Conservation (phyloP, 2,113 vertebrate species). For the Eleginops maclovinus region DNA sequence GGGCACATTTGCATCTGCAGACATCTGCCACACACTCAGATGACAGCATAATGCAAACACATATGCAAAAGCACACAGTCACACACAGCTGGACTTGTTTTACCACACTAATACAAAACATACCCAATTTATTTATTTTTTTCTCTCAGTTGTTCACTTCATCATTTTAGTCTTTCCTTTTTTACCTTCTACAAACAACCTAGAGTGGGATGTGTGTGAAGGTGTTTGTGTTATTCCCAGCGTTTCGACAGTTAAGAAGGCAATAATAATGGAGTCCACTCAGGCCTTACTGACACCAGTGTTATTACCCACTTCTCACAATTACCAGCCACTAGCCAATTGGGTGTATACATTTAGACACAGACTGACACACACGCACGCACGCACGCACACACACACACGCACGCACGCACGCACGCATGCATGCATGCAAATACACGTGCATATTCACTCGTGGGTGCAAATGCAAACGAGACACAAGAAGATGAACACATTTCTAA, state of each 20-base stretch:
- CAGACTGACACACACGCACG: constrained; percentile 17
- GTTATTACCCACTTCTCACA: constrained; percentile 70
- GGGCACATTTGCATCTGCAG: constrained; percentile 55
- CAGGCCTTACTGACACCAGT: constrained; percentile 64
- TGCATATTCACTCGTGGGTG: constrained; percentile 24
- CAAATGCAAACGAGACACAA: constrained; percentile 37
- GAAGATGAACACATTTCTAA: constrained; percentile 45
- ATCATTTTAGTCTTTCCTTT: constrained; percentile 20
- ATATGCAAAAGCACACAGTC: constrained; percentile 6
- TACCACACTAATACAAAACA: constrained; percentile 2
- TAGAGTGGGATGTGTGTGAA: neutral
- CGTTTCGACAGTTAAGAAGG: constrained; percentile 50
- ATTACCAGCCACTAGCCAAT: constrained; percentile 59
- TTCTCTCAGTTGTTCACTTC: constrained; percentile 25
- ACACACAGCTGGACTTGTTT: neutral
- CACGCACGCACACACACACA: constrained; percentile 6
- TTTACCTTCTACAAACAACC: neutral
- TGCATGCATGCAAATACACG: no score
- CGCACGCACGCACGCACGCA: constrained; percentile 4
- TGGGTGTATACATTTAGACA: constrained; percentile 17
- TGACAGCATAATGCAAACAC: constrained; percentile 23
- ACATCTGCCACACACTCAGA: neutral
- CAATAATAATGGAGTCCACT: constrained; percentile 55
- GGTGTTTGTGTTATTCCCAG: constrained; percentile 7
- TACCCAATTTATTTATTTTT: constrained; percentile 22